Evolutionary conservation across 2,113 vertebrate species (phyloP).

Genomic region (Myrmophylax atrothorax): DNA sequence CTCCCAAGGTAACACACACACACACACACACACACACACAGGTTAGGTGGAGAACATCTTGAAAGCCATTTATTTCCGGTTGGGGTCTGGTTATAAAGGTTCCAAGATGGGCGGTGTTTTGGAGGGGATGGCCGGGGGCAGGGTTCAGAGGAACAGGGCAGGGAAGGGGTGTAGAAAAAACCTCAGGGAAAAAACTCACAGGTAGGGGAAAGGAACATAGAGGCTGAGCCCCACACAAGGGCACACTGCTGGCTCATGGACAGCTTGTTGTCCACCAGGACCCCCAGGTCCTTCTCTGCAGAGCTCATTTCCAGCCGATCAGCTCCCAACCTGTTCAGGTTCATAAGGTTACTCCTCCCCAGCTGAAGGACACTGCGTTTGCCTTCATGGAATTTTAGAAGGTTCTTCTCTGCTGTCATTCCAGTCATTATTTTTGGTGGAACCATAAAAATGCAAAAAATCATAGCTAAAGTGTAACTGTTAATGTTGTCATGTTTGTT

Average conservation of each 20-base stretch:
- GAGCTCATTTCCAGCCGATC: background rate
- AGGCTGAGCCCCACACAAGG: too few species aligned
- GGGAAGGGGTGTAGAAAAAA: too few species aligned
- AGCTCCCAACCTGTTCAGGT: background rate
- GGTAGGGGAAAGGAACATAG: too few species aligned
- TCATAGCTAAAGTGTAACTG: background rate
- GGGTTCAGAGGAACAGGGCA: too few species aligned
- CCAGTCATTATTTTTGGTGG: background rate
- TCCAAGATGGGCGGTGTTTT: too few species aligned
- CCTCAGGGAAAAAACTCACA: too few species aligned
- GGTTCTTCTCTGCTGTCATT: background rate
- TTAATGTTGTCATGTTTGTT: background rate
- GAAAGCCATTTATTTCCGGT: too few species aligned
- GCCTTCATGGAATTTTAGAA: background rate
- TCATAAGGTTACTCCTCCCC: background rate
- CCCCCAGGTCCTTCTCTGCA: background rate
- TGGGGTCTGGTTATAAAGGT: too few species aligned
- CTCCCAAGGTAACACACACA: too few species aligned
- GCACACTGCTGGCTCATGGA: background rate
- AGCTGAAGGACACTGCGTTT: background rate
- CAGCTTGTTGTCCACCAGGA: background rate
- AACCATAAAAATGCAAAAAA: background rate
- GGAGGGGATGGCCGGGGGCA: too few species aligned
- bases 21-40: too few species aligned
- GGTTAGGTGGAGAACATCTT: too few species aligned